A percentile compares a stretch with the other conserved stretches of the same genome.
Evolutionary conservation across 2,797 vertebrate genomes (phyloP).

Genomic region (Coranthus polyacanthus): DNA sequence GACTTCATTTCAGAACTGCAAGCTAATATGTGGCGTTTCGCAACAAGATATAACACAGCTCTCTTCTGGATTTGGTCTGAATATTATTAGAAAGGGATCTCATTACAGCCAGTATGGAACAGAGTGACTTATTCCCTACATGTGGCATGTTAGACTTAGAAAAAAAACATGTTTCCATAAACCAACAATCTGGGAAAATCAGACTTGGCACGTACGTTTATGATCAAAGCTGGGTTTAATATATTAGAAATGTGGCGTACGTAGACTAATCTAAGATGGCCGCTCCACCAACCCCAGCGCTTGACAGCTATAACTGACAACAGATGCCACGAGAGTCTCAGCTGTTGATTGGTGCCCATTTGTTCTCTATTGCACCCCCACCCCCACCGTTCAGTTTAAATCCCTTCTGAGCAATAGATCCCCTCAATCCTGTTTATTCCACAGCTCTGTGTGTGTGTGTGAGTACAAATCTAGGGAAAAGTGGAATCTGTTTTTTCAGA

Average conservation of each 20-base stretch:
- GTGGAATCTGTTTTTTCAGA: constrained; percentile 42
- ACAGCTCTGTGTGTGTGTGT: constrained; percentile 19
- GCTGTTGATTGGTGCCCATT: constrained; percentile 74
- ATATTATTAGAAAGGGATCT: not conserved
- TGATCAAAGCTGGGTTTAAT: not conserved
- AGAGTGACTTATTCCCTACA: too few relatives aligned
- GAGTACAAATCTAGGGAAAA: constrained; percentile 36
- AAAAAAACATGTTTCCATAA: constrained; percentile 16
- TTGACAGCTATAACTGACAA: constrained; percentile 62
- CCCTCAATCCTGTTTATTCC: constrained; percentile 77
- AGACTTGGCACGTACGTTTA: not conserved
- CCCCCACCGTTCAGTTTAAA: constrained; percentile 69
- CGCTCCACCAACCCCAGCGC: constrained; percentile 31
- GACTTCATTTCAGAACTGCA: too few relatives aligned
- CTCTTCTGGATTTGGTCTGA: constrained; percentile 1
- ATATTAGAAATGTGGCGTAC: constrained; percentile 5
- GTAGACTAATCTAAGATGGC: constrained; percentile 56
- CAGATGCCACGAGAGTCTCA: constrained; percentile 72
- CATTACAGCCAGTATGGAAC: too few relatives aligned
- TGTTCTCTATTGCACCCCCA: constrained; percentile 46
- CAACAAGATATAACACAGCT: too few relatives aligned
- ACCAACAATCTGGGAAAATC: not conserved
- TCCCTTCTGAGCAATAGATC: constrained; percentile 74
- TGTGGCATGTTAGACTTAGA: too few relatives aligned
- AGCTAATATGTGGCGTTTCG: too few relatives aligned